Evolutionary conservation across 2,888 invertebrate species (phyloP).

Genomic region (Adineta ricciae): DNA sequence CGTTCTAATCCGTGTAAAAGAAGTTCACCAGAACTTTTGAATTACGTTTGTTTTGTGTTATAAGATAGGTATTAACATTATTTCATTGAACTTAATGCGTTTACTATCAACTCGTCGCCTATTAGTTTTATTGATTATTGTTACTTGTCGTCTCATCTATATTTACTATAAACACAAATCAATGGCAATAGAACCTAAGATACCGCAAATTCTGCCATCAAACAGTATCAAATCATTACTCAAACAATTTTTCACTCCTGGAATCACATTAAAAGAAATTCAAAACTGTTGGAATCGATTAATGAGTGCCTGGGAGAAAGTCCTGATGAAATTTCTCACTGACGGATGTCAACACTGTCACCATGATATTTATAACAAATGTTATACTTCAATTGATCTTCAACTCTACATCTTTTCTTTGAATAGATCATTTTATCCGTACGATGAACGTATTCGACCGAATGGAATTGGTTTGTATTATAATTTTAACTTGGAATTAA

Average conservation of each 20-base stretch:
- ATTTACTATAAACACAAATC: too few species aligned
- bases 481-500: not conserved
- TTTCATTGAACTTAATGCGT: too few species aligned
- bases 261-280: not conserved
- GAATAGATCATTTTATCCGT: not conserved
- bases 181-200: too few species aligned
- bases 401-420: not conserved
- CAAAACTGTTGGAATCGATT: not conserved
- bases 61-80: too few species aligned
- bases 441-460: not conserved
- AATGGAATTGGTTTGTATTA: not conserved
- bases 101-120: too few species aligned
- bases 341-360: not conserved
- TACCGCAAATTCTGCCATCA: too few species aligned
- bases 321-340: not conserved
- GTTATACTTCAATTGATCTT: not conserved
- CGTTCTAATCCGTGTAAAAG: too few species aligned
- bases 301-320: not conserved
- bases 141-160: too few species aligned
- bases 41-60: too few species aligned
- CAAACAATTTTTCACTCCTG: not conserved
- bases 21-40: too few species aligned
- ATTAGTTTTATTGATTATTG: too few species aligned
- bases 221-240: not conserved
- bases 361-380: not conserved